Base-by-base conservation (phyloP, 2,888 invertebrate species). In the Drosophila testacea region DNA sequence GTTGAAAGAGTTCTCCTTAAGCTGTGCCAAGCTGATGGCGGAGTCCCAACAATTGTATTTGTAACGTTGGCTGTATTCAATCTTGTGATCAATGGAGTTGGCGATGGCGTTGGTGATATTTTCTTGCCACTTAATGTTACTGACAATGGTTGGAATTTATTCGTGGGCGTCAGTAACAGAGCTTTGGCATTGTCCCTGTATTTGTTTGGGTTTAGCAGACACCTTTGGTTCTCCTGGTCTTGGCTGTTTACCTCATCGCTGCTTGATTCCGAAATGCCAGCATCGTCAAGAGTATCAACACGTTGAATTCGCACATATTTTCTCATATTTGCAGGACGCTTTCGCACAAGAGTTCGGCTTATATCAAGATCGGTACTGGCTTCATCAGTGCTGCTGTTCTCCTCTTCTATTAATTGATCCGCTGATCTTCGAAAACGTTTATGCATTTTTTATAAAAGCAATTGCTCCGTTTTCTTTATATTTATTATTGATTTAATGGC, bases 231-330 rank as follows among this genome's bases (percentile, higher is more conserved):
- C 7, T 68, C 51, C 34, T 68, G 67, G 6, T 62, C 34, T 16
- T 44, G 32, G 9, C 38, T 38, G n/a, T 38, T 65, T 9, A 27
- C 16, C 16, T 70, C 79, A 22, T 70, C 70, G 46, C 65, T 74
- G 52, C 77, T 78, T 1, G 64, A 22, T 6, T 73, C 74, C 0
- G 73, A 74, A 22, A 77, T 77, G 0, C 27, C 3, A 0, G 62
- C 7, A 2, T 46, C 11, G 0, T 59, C 48, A 0, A 28, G 6
- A 4, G 2, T 13, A 7, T 39, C 10, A 10, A 0, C 32, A 5
- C n/a, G 36, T 4, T 22, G 63, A 4, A 30, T 6, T 0, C 41
- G 61, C 13, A 38, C n/a, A 39, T 55, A 64, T 55, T 65, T 65
- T 7, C 47, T 57, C 34, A 32, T 34, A 13, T 42, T 42, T 32